Base-by-base conservation (phyloP, 1,140 invertebrate species). In the Armadillidium nasatum region DNA sequence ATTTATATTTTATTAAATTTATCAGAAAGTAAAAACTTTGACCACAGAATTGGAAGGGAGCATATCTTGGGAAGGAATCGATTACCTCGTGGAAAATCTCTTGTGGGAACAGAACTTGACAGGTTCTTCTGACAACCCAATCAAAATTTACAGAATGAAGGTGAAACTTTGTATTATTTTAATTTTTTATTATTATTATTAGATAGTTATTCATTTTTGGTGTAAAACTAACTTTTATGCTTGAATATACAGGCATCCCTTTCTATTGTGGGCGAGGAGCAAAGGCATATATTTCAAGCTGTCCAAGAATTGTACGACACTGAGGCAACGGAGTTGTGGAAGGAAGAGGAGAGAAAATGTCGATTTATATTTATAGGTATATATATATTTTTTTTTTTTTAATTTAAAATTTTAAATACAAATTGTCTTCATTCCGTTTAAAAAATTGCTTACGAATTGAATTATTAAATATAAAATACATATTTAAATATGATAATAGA, bases 101-200 rank as follows among this genome's bases (percentile, higher is more conserved):
- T 69, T 81, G 45, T 81, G 80, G 80, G 80, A 81, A 46, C 50
- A 73, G 10, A 76, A 73, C 0, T 60, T 81, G 9, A 67, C 74
- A 6, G 73, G 73, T 44, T 23, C 77, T 23, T 4, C 67, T 6
- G 76, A 75, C 33, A 33, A 76, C 13, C 74, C 46, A 13, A 22
- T 76, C 0, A 43, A 67, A n/a, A 74, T 81, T 21, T 79, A 79
- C 33, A 74, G 80, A 23, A 81, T 81, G 80, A 81, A 81, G 80
- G 80, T 81, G 44, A 15, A 75, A 10, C 9, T 22, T 9, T 11
- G 4, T 15, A 23, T 0, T 44, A 71, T 11, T 6, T 43, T 15
- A 70, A 13, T 23, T 23, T 73, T 13, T 21, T 73, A 15, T 33
- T 50, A 19, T 7, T n/a, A n/a, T 6, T 33, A 33, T 33, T 33